Evolutionary conservation across 2,113 vertebrate species (phyloP).

Genomic region (Cisticola juncidis): DNA sequence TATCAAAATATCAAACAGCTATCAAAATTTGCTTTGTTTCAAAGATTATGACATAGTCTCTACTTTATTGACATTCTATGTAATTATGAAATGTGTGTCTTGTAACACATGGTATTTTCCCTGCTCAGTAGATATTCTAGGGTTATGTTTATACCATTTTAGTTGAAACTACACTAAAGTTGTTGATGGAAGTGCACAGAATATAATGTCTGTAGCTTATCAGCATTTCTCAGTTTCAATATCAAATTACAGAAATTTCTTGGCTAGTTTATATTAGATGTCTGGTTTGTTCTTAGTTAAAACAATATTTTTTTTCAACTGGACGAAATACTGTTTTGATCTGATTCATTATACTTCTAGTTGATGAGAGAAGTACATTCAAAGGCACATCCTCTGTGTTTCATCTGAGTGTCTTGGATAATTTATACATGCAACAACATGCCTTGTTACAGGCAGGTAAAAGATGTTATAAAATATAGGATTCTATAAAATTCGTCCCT

Average conservation of each 20-base stretch:
- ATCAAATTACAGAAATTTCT: constrained; percentile 5
- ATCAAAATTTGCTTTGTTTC: not conserved
- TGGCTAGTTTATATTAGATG: constrained; percentile 19
- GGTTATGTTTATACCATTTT: not conserved
- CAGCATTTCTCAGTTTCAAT: not conserved
- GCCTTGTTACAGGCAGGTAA: not conserved
- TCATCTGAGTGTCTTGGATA: not conserved
- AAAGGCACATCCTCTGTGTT: not conserved
- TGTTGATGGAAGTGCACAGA: not conserved
- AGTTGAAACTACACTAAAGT: not conserved
- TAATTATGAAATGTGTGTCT: not conserved
- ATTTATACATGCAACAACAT: not conserved
- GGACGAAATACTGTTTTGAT: not conserved
- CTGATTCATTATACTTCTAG: not conserved
- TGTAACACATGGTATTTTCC: not conserved
- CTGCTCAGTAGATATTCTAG: not conserved
- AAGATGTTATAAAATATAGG: not conserved
- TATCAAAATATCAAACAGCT: not conserved
- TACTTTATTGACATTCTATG: not conserved
- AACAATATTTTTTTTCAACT: not conserved
- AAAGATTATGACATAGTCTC: not conserved
- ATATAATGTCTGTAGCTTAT: not conserved
- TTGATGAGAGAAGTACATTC: not conserved
- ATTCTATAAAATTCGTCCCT: not conserved
- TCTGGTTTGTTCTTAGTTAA: not conserved